Percentiles rank a stretch among this genome's conserved stretches.
Evolutionary conservation across 2,888 invertebrate species (phyloP).

Genomic region (Eupelmus urozonus): DNA sequence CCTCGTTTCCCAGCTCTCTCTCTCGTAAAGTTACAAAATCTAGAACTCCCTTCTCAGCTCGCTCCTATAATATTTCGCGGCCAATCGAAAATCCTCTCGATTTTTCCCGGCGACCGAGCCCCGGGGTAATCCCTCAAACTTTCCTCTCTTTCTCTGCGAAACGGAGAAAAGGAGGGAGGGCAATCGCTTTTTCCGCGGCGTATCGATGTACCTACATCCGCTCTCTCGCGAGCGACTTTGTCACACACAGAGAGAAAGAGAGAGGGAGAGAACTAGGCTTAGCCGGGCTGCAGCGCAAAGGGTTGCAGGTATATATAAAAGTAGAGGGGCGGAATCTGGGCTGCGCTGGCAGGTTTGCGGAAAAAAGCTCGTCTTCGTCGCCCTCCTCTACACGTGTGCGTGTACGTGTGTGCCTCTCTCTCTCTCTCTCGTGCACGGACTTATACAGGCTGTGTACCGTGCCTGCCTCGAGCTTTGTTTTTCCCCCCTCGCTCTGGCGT

Average conservation of each 20-base stretch:
- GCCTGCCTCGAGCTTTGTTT: slow-evolving; percentile 64
- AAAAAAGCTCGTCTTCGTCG: slow-evolving; percentile 47
- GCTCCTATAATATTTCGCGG: neutral
- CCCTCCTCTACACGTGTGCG: neutral
- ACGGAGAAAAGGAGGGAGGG: too few species aligned
- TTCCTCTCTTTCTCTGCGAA: too few species aligned
- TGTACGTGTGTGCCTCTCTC: slow-evolving; percentile 67
- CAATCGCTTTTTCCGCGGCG: too few species aligned
- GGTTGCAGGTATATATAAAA: neutral
- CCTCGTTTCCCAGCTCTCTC: too few species aligned
- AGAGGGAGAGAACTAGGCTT: neutral
- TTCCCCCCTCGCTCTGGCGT: slow-evolving; percentile 67
- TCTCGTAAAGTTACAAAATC: too few species aligned
- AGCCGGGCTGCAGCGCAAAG: neutral
- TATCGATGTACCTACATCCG: too few species aligned
- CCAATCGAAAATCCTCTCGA: slow-evolving; percentile 42
- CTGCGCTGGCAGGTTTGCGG: slow-evolving; percentile 37
- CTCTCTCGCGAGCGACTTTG: neutral
- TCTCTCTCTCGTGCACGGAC: slow-evolving; percentile 54
- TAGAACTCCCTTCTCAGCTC: too few species aligned
- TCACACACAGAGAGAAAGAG: neutral
- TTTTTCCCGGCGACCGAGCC: slow-evolving; percentile 29
- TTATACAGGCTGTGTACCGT: slow-evolving; percentile 53
- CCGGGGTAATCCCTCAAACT: slow-evolving; percentile 30
- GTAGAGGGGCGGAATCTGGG: slow-evolving; percentile 54